These are phyloP conservation scores for Sciaenops ocellatus DNA, from an alignment of 2,797 vertebrate genomes.

Conservation along the genomic window DNA sequence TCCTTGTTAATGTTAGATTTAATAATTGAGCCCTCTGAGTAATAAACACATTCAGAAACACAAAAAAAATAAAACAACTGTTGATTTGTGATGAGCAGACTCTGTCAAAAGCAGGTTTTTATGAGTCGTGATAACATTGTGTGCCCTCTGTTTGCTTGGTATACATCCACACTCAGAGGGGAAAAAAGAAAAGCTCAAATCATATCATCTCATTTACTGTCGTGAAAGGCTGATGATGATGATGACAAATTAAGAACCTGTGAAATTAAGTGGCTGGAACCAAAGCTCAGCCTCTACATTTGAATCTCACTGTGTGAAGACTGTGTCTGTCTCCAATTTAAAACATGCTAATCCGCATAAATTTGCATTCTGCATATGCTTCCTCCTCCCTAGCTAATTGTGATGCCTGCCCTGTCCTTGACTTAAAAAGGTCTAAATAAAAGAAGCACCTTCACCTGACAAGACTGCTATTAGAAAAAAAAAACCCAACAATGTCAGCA, in stretches of 20 bases:
- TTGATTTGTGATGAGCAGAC: constrained; percentile 28
- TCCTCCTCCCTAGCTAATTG: constrained; percentile 73
- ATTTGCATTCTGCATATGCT: constrained; percentile 80
- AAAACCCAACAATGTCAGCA: constrained; percentile 65
- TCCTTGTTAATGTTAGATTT: constrained; percentile 54
- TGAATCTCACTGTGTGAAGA: constrained; percentile 51
- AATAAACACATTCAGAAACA: constrained; percentile 31
- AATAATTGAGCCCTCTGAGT: constrained; percentile 38
- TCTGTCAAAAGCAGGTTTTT: constrained; percentile 10
- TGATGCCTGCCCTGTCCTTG: constrained; percentile 76
- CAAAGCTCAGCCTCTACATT: constrained; percentile 47
- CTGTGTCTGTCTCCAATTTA: constrained; percentile 68
- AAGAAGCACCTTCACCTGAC: constrained; percentile 80
- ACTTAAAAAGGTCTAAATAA: constrained; percentile 80
- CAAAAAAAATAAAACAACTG: neutral
- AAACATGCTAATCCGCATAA: constrained; percentile 77
- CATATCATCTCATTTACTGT: constrained; percentile 44
- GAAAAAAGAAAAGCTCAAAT: constrained; percentile 19
- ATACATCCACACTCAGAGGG: neutral
- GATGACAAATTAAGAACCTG: constrained; percentile 66
- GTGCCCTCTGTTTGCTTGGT: constrained; percentile 13
- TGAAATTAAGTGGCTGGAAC: constrained; percentile 63
- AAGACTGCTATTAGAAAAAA: constrained; percentile 76
- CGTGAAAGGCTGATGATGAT: constrained; percentile 24
- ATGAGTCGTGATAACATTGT: neutral